Evolutionary conservation across 1,140 invertebrate genomes (phyloP), one percentile per base, ranked within the genome.

Genomic region (Asobara japonica): DNA sequence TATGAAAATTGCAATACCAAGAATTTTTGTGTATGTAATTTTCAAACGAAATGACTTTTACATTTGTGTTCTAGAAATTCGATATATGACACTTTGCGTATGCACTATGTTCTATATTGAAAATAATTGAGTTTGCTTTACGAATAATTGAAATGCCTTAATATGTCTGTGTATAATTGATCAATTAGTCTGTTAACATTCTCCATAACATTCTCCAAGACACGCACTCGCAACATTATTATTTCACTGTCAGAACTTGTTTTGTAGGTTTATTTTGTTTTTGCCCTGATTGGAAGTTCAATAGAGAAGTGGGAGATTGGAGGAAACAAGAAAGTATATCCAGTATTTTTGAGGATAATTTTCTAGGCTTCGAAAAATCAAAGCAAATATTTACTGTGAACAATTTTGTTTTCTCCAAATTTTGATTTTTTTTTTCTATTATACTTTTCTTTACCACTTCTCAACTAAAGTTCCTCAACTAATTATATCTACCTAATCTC

Each of bases 161-260:
- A 18, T 56, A 18, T 56, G 51, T 18, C 4, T 56, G 20, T 56
- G 51, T 11, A 25, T 56, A 56, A 27, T 56, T 56, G 20, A 56
- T 56, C 22, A 27, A 56, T 56, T 56, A 56, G 20, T 56, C 51
- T 25, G 18, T 56, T 56, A 56, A 56, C 18, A 56, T 27, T 25
- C 51, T 56, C 25, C 11, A 56, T n/a, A n/a, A n/a, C n/a, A n/a
- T n/a, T n/a, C n/a, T n/a, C n/a, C 22, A 56, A 11, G 22, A 56
- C 51, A 56, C 13, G 22, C 51, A 56, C 22, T 56, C 51, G 20
- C 13, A 56, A 56, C 51, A 56, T 56, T 56, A 56, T 56, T 25
- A 56, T 56, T 56, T 20, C 51, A 45, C 18, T 7, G 41, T 45
- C 51, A 27, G 51, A 56, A 56, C 25, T 56, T 22, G 22, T 56